Evolutionary conservation across 2,888 invertebrate species (phyloP), one percentile per base, ranked within the genome.

Genomic region (Noctua comes): DNA sequence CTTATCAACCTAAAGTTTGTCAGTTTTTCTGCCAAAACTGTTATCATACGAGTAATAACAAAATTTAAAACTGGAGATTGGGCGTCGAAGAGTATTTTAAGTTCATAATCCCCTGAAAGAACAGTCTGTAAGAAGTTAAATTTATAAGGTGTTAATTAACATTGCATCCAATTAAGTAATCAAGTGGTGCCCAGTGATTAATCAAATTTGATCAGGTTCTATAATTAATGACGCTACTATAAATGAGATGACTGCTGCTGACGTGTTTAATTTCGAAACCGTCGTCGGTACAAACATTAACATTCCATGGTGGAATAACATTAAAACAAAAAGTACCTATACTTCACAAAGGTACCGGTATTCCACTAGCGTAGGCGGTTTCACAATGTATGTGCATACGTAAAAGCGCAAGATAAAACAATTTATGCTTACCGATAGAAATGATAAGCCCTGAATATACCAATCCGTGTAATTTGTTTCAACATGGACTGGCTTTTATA

Each of bases 371-470:
- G 73, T 77, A 54, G 64, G 27, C 16, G 46, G 57, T 85, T 76
- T 73, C 82, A 77, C 73, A 69, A 69, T 79, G 57, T 46, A 68
- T 65, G 43, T 65, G 40, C n/a, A 43, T 43, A 77, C 59, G 40
- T 72, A 59, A 77, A 81, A 81, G 76, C 54, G 18, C 54, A 72
- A 65, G 82, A 86, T 86, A 85, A 83, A 82, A 86, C 71, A 74
- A 57, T 69, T 68, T 81, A 36, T 73, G 72, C 59, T 48, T 78
- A 78, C 64, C 59, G 51, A 75, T 71, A 46, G 51, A 83, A 73
- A 72, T 46, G 75, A 86, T 86, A 84, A 86, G 62, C 86, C 31
- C 40, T 70, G 65, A 72, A 73, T 68, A 57, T 40, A 74, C n/a
- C 21, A 31, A 80, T 46, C 46, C 54, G 21, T 68, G n/a, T 74